These are phyloP conservation scores for Tenthredo scrophulariae DNA, from an alignment of 2,888 invertebrate genomes.

Conservation along the genomic window DNA sequence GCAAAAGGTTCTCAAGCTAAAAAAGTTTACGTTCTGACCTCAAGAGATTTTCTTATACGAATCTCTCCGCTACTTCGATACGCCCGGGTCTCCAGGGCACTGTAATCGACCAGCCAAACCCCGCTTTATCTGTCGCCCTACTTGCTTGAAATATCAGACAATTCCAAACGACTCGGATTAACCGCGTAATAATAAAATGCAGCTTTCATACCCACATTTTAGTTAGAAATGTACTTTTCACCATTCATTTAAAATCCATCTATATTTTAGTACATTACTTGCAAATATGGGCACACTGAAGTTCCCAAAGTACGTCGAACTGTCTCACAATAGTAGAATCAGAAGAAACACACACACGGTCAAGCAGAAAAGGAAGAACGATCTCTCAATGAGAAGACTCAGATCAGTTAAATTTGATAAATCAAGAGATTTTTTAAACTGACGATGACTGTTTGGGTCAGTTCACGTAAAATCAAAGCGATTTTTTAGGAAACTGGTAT, in stretches of 20 bases:
- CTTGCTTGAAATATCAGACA: background rate
- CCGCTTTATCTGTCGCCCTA: conserved; percentile 23
- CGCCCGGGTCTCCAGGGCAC: conserved; percentile 17
- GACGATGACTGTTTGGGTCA: background rate
- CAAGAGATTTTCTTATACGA: conserved; percentile 28
- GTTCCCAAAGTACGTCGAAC: background rate
- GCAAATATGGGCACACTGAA: background rate
- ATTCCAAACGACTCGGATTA: background rate
- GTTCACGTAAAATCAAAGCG: background rate
- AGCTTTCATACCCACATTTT: background rate
- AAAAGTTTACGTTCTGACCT: conserved; percentile 46
- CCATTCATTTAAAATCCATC: background rate
- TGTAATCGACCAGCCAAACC: conserved; percentile 46
- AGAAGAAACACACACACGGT: background rate
- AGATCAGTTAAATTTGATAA: too few species aligned
- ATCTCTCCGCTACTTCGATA: conserved; percentile 28
- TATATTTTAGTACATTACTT: background rate
- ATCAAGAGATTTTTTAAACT: background rate
- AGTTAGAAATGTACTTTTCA: background rate
- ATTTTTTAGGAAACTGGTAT: background rate
- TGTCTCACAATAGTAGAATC: too few species aligned
- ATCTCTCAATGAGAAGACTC: background rate
- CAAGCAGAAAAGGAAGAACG: too few species aligned
- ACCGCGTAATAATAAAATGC: background rate
- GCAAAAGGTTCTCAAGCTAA: background rate